phyloP scores from a whole-genome alignment of 1,140 invertebrate genomes.

The Gryon sp. region DNA sequence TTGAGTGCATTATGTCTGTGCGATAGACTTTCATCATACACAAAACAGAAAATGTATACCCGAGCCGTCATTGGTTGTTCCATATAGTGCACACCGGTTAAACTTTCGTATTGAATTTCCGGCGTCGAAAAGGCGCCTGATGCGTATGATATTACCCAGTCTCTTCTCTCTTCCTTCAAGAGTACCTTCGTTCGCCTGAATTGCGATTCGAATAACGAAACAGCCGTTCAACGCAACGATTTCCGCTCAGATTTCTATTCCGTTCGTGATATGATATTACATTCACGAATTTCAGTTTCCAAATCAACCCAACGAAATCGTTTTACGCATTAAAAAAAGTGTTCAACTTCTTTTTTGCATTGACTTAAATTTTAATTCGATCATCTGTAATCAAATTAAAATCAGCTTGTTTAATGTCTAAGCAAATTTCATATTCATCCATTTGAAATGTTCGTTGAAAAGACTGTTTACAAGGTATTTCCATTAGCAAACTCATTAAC shows the following conservation, averaged over 20 bases:
- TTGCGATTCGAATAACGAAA: slow-evolving; percentile 65
- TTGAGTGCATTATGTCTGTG: slow-evolving; percentile 45
- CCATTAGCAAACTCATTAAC: no score
- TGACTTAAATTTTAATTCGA: no score
- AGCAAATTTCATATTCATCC: no score
- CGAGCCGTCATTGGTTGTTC: slow-evolving; percentile 35
- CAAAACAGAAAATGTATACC: slow-evolving; percentile 41
- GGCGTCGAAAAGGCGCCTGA: slow-evolving; percentile 63
- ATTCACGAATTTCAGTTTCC: slow-evolving; percentile 6
- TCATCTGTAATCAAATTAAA: no score
- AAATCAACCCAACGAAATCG: not conserved
- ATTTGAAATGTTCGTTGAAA: no score
- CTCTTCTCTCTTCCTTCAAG: slow-evolving; percentile 54
- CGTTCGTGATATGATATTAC: slow-evolving; percentile 46
- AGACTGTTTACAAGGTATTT: no score
- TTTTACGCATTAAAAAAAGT: no score
- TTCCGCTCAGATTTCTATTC: slow-evolving; percentile 64
- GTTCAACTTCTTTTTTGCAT: no score
- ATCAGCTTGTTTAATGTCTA: no score
- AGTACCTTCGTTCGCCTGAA: slow-evolving; percentile 26
- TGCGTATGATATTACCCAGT: slow-evolving; percentile 68
- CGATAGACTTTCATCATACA: slow-evolving; percentile 52
- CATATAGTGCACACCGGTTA: slow-evolving; percentile 16
- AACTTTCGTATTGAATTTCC: slow-evolving; percentile 68
- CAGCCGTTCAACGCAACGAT: slow-evolving; percentile 46